Evolutionary conservation across 2,888 invertebrate genomes (phyloP).

Genomic region (Troides helena): DNA sequence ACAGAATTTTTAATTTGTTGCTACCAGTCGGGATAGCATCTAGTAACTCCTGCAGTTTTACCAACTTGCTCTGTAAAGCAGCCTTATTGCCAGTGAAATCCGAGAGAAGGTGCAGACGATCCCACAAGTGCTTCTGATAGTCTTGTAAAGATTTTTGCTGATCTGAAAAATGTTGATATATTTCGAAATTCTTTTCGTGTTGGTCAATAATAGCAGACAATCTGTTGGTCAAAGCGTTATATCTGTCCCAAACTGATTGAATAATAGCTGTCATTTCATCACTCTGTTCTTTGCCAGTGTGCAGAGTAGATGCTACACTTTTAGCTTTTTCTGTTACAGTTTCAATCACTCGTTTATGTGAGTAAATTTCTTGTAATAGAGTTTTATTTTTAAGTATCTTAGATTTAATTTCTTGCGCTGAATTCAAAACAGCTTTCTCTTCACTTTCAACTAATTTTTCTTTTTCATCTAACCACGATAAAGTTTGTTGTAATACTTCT

Average conservation of each 20-base stretch:
- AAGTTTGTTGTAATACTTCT: constrained; percentile 89
- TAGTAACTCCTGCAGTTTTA: constrained; percentile 89
- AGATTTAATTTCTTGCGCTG: constrained; percentile 91
- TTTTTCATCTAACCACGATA: constrained; percentile 92
- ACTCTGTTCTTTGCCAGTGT: constrained; percentile 77
- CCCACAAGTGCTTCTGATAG: constrained; percentile 94
- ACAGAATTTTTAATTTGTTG: constrained; percentile 87
- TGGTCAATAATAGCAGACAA: constrained; percentile 85
- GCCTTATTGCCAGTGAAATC: constrained; percentile 94
- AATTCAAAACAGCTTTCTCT: constrained; percentile 85
- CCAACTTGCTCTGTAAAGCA: constrained; percentile 89
- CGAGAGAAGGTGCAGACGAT: constrained; percentile 88
- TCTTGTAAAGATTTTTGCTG: constrained; percentile 93
- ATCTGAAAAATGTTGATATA: constrained; percentile 92
- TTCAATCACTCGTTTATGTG: constrained; percentile 94
- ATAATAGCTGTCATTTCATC: constrained; percentile 85
- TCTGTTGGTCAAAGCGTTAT: constrained; percentile 84
- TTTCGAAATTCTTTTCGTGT: constrained; percentile 87
- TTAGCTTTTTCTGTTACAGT: constrained; percentile 93
- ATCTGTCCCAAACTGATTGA: constrained; percentile 86
- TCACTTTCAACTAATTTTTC: constrained; percentile 88
- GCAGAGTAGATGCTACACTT: constrained; percentile 81
- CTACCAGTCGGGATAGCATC: constrained; percentile 88
- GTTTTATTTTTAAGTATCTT: constrained; percentile 93
- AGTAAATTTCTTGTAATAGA: constrained; percentile 91